Conservation (phyloP, 2,888 invertebrate species). For the Oxycera nigricornis region DNA sequence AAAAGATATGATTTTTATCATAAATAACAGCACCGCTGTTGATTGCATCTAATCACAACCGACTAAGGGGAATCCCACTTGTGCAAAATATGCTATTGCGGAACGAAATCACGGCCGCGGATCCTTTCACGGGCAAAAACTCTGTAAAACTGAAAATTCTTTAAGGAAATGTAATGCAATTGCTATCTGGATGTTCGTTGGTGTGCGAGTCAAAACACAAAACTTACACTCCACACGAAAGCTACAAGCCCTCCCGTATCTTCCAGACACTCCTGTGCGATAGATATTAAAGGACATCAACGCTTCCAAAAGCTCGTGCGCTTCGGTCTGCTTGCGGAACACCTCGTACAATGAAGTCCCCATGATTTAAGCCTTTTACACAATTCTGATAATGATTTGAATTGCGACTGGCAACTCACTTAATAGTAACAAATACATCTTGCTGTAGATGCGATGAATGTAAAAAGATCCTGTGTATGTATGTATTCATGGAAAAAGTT, state of each 20-base stretch:
- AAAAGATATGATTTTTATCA: too few relatives aligned
- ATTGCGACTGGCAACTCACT: too few relatives aligned
- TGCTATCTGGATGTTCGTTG: neutral
- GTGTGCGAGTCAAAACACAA: constrained; percentile 31
- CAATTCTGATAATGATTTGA: too few relatives aligned
- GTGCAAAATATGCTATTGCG: neutral
- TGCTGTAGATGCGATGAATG: too few relatives aligned
- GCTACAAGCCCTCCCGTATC: constrained; percentile 29
- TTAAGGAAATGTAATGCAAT: constrained; percentile 18
- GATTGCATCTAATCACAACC: neutral
- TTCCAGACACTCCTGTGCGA: constrained; percentile 11
- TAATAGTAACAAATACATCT: too few relatives aligned
- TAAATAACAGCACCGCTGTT: neutral
- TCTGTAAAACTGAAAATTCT: constrained; percentile 21
- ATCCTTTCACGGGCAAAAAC: constrained; percentile 32
- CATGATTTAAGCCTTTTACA: too few relatives aligned
- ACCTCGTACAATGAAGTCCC: neutral
- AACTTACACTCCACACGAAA: neutral
- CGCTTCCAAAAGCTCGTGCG: constrained; percentile 28
- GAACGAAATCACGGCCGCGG: neutral
- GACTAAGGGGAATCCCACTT: constrained; percentile 19
- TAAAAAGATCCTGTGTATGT: too few relatives aligned
- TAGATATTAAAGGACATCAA: constrained; percentile 17
- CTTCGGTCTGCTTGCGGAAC: neutral
- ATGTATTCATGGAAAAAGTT: too few relatives aligned